Base-by-base conservation (phyloP, 1,140 invertebrate genomes). In the Atta texana region DNA sequence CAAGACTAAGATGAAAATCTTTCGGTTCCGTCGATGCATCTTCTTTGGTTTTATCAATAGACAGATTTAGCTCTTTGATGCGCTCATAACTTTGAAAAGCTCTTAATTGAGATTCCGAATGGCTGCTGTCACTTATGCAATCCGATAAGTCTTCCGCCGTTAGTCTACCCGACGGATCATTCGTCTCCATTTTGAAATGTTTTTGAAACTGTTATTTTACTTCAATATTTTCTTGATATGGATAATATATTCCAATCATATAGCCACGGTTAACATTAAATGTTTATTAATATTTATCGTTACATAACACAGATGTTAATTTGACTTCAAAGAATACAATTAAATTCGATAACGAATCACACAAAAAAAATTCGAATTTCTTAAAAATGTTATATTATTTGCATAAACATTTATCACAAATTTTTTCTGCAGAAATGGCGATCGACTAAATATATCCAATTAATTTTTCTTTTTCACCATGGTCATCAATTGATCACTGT, bases 61-160 rank as follows among this genome's bases (percentile, higher is more conserved):
- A 92, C 0, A 94, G 80, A 64, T 93, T 93, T 8, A 94, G 18
- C n/a, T 93, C 90, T 31, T 89, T 92, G 0, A 93, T 75, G 1
- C 87, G 88, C 3, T 93, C 93, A 82, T 92, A 94, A 44, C 92
- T 92, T 21, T 92, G 91, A 61, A 92, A 94, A 2, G 86, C 81
- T 69, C 91, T 87, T 8, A 93, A 55, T 0, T 94, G 91, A 8
- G 75, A 85, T 34, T 92, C 92, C 5, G 91, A 87, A 53, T 92
- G 88, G 6, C 92, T 92, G 80, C 92, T 93, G 21, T 93, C 94
- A 75, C 93, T 94, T 81, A 94, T 94, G 49, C 93, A 93, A 55
- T 94, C 94, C 18, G 94, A 95, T 39, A 93, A 90, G n/a, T 95
- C 94, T 1, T 95, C 94, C n/a, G 89, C 90, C 7, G 91, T 92